A percentile compares a stretch with the other conserved stretches of the same genome.
These are phyloP conservation scores for Catalaphyllia jardinei DNA, from an alignment of 64 coral and sea anemone genomes.

Conservation along the genomic window DNA sequence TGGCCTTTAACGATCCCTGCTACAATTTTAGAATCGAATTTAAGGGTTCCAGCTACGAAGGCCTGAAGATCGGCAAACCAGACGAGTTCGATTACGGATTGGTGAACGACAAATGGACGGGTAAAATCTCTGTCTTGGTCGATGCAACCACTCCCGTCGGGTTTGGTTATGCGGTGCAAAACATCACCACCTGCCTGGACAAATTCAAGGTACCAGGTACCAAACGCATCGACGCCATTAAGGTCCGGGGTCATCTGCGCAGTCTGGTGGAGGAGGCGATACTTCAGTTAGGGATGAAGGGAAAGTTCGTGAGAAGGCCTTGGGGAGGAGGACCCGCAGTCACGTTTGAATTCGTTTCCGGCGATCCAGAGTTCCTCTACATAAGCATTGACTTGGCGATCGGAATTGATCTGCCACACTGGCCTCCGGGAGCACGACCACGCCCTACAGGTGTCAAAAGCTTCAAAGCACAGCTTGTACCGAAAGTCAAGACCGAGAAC, in stretches of 20 bases:
- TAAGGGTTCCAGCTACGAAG: constrained; percentile 36
- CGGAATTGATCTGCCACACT: not conserved
- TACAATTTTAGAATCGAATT: constrained; percentile 15
- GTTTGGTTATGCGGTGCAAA: constrained; percentile 28
- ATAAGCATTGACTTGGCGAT: constrained; percentile 59
- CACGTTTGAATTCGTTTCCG: constrained; percentile 25
- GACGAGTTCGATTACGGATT: constrained; percentile 52
- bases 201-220: not conserved
- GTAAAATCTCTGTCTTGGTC: constrained; percentile 6
- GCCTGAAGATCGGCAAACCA: constrained; percentile 25
- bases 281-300: not conserved
- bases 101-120: constrained; percentile 1
- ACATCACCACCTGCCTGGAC: not conserved
- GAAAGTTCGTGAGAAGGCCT: not conserved
- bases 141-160: not conserved
- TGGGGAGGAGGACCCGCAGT: constrained; percentile 35
- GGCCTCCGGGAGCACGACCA: constrained; percentile 4
- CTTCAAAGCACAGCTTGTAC: constrained; percentile 18
- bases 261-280: not conserved
- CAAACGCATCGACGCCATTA: not conserved
- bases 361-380: not conserved
- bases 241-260: constrained; percentile 10
- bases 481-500: not conserved
- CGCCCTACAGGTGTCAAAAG: not conserved
- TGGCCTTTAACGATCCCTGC: constrained; percentile 7